Conservation (phyloP, 2,888 invertebrate species). For the Trimorus sp. region DNA sequence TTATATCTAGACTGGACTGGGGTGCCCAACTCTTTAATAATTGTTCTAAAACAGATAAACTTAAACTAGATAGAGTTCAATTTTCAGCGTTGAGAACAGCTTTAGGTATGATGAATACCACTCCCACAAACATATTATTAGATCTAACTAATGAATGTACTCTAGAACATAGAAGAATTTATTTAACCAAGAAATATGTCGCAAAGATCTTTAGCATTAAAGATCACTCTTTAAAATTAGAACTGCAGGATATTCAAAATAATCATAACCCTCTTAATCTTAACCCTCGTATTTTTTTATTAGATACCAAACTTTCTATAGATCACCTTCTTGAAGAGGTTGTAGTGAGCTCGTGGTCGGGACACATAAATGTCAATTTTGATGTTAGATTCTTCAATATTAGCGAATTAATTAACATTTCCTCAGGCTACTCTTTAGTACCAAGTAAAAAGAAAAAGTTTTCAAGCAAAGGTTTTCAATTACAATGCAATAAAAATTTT, state of each 20-base stretch:
- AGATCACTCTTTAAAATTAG: neutral
- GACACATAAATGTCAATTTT: too few relatives aligned
- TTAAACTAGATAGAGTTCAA: slow-evolving; percentile 9
- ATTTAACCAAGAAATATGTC: slow-evolving; percentile 23
- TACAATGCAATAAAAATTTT: neutral
- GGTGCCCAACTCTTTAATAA: slow-evolving; percentile 1
- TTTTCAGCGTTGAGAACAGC: neutral
- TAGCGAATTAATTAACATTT: too few relatives aligned
- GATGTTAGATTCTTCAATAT: too few relatives aligned
- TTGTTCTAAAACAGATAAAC: slow-evolving; percentile 14
- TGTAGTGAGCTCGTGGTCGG: too few relatives aligned
- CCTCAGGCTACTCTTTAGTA: neutral
- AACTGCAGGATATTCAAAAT: neutral
- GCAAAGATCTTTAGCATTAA: neutral
- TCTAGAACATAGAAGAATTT: slow-evolving; percentile 1
- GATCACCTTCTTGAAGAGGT: too few relatives aligned
- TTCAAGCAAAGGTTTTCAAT: neutral
- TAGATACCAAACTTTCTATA: too few relatives aligned
- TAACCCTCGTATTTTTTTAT: too few relatives aligned
- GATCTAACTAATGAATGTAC: slow-evolving; percentile 18
- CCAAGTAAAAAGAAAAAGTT: neutral
- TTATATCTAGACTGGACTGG: slow-evolving; percentile 24
- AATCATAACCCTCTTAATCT: neutral
- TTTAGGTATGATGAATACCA: too few relatives aligned
- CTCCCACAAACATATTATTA: slow-evolving; percentile 3